A percentile compares a stretch with the other conserved stretches of the same genome.
These are phyloP conservation scores for Prochilodus magdalenae DNA, from an alignment of 2,113 vertebrate genomes.

Conservation along the genomic window DNA sequence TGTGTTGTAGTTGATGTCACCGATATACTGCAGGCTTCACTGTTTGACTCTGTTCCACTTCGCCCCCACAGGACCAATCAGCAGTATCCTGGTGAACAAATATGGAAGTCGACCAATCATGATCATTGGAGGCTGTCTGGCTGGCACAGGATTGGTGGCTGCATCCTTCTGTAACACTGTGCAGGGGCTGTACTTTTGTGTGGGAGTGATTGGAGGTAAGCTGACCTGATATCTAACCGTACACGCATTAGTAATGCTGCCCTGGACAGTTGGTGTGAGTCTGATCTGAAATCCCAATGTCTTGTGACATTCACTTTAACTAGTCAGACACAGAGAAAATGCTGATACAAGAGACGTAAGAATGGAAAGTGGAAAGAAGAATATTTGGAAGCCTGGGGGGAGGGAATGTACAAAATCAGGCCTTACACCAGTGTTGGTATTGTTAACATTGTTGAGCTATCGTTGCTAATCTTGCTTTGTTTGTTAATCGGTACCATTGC, in stretches of 20 bases:
- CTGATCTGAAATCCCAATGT: neutral
- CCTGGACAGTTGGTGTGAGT: neutral
- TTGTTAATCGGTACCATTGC: too few species aligned
- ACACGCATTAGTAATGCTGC: neutral
- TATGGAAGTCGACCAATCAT: constrained; percentile 93
- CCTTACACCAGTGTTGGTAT: too few species aligned
- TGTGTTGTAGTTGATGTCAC: too few species aligned
- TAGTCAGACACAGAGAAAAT: neutral
- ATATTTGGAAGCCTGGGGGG: neutral
- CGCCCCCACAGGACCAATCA: constrained; percentile 84
- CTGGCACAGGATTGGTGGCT: constrained; percentile 81
- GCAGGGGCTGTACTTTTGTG: constrained; percentile 89
- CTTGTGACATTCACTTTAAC: neutral
- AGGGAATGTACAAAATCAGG: too few species aligned
- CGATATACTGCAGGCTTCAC: too few species aligned
- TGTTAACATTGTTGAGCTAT: neutral
- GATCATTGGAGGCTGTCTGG: constrained; percentile 84
- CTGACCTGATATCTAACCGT: constrained; percentile 49
- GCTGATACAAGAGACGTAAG: neutral
- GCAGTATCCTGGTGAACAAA: constrained; percentile 94
- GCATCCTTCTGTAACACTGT: constrained; percentile 95
- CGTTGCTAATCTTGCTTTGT: neutral
- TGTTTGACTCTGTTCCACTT: neutral
- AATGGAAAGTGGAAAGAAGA: neutral
- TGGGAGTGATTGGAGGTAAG: constrained; percentile 94